Conservation (phyloP, 2,797 vertebrate species). For the Harpagifer antarcticus region DNA sequence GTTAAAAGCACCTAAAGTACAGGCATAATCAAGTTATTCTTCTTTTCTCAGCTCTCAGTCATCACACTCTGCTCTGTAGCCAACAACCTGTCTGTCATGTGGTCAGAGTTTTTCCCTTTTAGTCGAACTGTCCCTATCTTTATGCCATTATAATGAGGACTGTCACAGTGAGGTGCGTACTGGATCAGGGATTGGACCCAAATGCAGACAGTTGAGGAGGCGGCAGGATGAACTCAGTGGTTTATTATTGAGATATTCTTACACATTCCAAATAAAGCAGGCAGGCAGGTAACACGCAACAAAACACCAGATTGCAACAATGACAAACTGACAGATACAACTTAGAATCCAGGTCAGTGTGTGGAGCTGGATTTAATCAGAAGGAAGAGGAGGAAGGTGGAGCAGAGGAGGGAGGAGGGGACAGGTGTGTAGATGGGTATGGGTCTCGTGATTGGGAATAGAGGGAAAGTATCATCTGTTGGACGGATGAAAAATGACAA, state of each 20-base stretch:
- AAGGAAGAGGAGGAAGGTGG: neutral
- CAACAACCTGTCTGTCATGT: neutral
- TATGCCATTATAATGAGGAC: neutral
- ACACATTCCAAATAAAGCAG: neutral
- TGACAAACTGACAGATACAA: neutral
- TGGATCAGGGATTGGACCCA: neutral
- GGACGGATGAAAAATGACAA: neutral
- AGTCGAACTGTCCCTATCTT: neutral
- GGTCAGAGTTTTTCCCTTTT: neutral
- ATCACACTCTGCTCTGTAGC: neutral
- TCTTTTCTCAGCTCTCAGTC: neutral
- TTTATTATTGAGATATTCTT: neutral
- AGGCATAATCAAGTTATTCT: neutral
- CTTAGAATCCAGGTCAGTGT: neutral
- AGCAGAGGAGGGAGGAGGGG: neutral
- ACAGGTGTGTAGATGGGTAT: neutral
- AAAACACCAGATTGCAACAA: neutral
- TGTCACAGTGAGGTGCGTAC: neutral
- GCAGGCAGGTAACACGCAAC: neutral
- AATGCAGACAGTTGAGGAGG: neutral
- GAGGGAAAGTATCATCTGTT: neutral
- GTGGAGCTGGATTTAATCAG: neutral
- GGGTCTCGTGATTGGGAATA: neutral
- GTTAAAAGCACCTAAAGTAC: neutral
- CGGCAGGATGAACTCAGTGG: conserved; percentile 1